Evolutionary conservation across 1,140 invertebrate genomes (phyloP).

Genomic region (roundworm (Caenorhabditis elegans)): DNA sequence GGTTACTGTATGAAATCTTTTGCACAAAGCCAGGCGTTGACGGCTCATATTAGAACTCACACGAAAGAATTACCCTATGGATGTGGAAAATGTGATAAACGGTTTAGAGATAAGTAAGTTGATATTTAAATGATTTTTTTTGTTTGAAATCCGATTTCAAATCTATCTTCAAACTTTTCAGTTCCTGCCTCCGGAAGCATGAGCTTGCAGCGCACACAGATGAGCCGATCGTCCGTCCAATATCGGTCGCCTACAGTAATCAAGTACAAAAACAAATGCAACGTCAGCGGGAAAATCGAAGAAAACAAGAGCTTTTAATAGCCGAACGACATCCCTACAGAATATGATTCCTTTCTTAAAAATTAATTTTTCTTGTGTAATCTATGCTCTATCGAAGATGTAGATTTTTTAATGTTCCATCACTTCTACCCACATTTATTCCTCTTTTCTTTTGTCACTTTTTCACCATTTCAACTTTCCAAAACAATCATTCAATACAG

Average conservation of each 20-base stretch:
- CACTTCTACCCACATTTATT: too few relatives aligned
- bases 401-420: too few relatives aligned
- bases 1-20: conserved; percentile 91
- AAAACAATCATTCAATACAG: too few relatives aligned
- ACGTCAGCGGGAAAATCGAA: not conserved
- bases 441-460: too few relatives aligned
- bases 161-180: too few relatives aligned
- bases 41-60: conserved; percentile 42
- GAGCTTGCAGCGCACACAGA: conserved; percentile 32
- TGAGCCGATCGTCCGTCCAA: not conserved
- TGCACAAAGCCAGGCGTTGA: conserved; percentile 73
- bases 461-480: too few relatives aligned
- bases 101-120: conserved; percentile 45
- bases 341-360: not conserved
- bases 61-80: conserved; percentile 36
- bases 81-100: conserved; percentile 21
- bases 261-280: not conserved
- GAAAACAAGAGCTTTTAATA: not conserved
- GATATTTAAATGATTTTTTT: too few relatives aligned
- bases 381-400: too few relatives aligned
- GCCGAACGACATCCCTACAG: not conserved
- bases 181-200: conserved; percentile 43
- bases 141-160: too few relatives aligned
- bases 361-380: not conserved
- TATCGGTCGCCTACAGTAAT: not conserved